phyloP scores from a whole-genome alignment of 2,888 invertebrate species.

The Hyposoter dolosus region DNA sequence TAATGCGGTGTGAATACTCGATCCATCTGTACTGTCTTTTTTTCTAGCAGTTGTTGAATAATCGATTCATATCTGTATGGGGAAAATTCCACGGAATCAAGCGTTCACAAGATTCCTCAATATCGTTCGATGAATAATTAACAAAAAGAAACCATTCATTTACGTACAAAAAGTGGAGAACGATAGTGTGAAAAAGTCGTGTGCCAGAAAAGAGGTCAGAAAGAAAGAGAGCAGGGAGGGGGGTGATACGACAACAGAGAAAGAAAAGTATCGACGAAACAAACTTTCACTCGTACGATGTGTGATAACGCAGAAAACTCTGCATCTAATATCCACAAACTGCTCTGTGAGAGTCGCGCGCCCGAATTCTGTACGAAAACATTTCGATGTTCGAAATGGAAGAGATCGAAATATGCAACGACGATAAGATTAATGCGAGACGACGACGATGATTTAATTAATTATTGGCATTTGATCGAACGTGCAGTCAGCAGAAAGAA shows the following conservation, averaged over 20 bases:
- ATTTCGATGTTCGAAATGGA: neutral
- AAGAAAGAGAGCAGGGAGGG: neutral
- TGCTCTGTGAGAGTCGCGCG: neutral
- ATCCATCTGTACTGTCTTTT: neutral
- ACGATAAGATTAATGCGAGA: neutral
- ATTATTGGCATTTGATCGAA: neutral
- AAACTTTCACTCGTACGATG: slow-evolving; percentile 6
- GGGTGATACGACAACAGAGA: neutral
- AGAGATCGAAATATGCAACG: neutral
- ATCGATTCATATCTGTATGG: neutral
- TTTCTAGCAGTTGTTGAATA: slow-evolving; percentile 2
- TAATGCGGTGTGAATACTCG: neutral
- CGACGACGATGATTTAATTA: neutral
- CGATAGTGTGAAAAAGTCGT: neutral
- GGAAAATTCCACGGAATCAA: slow-evolving; percentile 47
- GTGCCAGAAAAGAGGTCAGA: neutral
- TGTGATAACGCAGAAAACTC: slow-evolving; percentile 32
- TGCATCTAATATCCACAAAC: neutral
- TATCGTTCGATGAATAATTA: neutral
- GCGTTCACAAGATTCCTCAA: neutral
- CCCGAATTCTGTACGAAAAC: neutral
- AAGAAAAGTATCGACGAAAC: slow-evolving; percentile 10
- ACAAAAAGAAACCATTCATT: neutral
- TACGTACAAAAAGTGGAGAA: neutral
- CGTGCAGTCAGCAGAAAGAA: neutral